Percentiles rank a stretch among this genome's conserved stretches.
These are phyloP conservation scores for Diogma glabrata DNA, from an alignment of 2,888 invertebrate species.

Conservation along the genomic window DNA sequence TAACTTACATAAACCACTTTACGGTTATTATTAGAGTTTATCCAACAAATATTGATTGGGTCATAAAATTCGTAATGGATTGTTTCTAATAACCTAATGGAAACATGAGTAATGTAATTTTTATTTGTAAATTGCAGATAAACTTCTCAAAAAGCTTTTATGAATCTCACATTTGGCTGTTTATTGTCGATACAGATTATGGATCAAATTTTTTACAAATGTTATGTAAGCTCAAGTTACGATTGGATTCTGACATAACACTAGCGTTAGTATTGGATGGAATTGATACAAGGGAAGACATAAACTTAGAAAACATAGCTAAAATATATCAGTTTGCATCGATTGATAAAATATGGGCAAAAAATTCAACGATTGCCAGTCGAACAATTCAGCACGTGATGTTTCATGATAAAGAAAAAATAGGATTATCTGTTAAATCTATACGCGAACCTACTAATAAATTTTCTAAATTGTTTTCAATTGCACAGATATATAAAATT, in stretches of 20 bases:
- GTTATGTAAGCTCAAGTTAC: neutral
- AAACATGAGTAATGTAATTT: too few relatives aligned
- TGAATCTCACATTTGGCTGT: neutral
- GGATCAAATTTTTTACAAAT: neutral
- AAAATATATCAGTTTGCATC: neutral
- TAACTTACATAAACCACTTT: neutral
- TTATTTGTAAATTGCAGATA: neutral
- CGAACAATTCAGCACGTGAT: neutral
- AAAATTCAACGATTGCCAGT: neutral
- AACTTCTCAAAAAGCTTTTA: neutral
- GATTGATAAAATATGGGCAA: neutral
- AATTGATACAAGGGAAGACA: too few relatives aligned
- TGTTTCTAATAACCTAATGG: too few relatives aligned
- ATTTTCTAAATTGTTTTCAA: too few relatives aligned
- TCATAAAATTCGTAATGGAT: neutral
- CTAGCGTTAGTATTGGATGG: neutral
- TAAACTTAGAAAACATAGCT: neutral
- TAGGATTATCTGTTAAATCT: neutral
- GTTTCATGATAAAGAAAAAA: neutral
- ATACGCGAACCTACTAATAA: neutral
- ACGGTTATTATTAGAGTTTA: neutral
- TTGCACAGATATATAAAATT: neutral
- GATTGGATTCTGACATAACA: constrained; percentile 1
- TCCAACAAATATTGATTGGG: constrained; percentile 1
- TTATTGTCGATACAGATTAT: neutral